Evolutionary conservation across 2,113 vertebrate genomes (phyloP).

Genomic region (Micromys minutus): DNA sequence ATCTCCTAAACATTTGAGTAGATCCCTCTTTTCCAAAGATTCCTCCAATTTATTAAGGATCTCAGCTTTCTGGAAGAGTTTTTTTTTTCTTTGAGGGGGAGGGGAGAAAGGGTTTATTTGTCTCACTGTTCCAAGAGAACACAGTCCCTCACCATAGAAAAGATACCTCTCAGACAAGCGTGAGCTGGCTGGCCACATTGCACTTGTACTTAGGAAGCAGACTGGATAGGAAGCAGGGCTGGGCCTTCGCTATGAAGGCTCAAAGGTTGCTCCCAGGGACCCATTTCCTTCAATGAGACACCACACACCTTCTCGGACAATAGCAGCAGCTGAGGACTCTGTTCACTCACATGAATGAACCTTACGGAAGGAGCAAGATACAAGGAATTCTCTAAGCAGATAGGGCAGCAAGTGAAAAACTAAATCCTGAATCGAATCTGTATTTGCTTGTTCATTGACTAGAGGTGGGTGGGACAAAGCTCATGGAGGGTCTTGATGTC

Average conservation of each 20-base stretch:
- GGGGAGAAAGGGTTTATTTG: neutral
- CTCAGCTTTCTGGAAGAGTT: neutral
- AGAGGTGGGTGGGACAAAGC: neutral
- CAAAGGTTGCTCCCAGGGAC: neutral
- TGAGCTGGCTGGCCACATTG: neutral
- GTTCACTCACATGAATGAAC: neutral
- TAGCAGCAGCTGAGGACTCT: neutral
- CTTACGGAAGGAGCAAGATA: neutral
- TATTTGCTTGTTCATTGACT: neutral
- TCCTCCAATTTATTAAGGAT: neutral
- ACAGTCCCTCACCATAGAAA: neutral
- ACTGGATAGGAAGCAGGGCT: neutral
- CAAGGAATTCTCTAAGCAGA: constrained; percentile 23
- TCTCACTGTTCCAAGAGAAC: neutral
- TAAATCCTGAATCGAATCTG: neutral
- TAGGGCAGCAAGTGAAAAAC: neutral
- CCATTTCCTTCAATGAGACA: neutral
- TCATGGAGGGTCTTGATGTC: neutral
- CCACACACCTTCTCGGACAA: neutral
- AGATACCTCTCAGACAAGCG: no score
- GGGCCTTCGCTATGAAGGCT: neutral
- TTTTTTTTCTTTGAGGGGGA: neutral
- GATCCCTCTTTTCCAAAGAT: neutral
- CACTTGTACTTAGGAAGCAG: neutral
- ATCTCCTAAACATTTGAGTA: neutral